phyloP scores from a whole-genome alignment of 1,140 invertebrate genomes.

The Hermetia illucens region DNA sequence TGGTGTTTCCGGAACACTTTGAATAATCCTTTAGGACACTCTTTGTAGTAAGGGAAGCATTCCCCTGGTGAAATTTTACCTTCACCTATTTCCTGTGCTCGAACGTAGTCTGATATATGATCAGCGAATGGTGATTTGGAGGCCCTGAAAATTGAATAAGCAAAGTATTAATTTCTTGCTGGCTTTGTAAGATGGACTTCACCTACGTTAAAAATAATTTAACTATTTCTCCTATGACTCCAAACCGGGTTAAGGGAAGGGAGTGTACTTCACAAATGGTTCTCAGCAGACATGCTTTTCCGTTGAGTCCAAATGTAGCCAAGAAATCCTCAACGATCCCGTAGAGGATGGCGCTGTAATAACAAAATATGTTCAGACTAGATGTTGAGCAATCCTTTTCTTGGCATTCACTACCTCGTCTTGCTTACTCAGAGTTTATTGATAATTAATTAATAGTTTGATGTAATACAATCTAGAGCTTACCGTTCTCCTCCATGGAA shows the following conservation, averaged over 20 bases:
- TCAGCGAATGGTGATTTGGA: slow-evolving; percentile 64
- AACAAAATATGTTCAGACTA: slow-evolving; percentile 2
- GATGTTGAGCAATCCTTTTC: too few species aligned
- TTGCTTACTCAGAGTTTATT: too few species aligned
- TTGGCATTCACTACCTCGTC: too few species aligned
- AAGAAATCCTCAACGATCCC: slow-evolving; percentile 60
- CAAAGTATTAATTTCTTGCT: background rate
- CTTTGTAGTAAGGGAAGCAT: slow-evolving; percentile 69
- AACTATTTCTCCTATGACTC: slow-evolving; percentile 61
- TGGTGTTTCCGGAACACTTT: slow-evolving; percentile 42
- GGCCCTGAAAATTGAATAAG: slow-evolving; percentile 39
- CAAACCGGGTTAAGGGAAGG: slow-evolving; percentile 57
- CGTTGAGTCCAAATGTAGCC: slow-evolving; percentile 59
- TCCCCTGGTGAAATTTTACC: slow-evolving; percentile 44
- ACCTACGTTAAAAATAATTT: slow-evolving; percentile 69
- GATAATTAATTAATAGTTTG: slow-evolving; percentile 8
- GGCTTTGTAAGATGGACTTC: background rate
- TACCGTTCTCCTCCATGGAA: slow-evolving; percentile 61
- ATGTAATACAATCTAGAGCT: too few species aligned
- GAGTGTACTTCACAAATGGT: slow-evolving; percentile 77
- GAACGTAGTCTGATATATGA: slow-evolving; percentile 57
- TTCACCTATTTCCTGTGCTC: slow-evolving; percentile 60
- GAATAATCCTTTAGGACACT: slow-evolving; percentile 70
- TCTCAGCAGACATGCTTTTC: slow-evolving; percentile 63
- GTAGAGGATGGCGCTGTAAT: slow-evolving; percentile 46